Percentiles rank a stretch among this genome's conserved stretches.
phyloP scores from a whole-genome alignment of 2,797 vertebrate genomes.

The Semaprochilodus insignis region DNA sequence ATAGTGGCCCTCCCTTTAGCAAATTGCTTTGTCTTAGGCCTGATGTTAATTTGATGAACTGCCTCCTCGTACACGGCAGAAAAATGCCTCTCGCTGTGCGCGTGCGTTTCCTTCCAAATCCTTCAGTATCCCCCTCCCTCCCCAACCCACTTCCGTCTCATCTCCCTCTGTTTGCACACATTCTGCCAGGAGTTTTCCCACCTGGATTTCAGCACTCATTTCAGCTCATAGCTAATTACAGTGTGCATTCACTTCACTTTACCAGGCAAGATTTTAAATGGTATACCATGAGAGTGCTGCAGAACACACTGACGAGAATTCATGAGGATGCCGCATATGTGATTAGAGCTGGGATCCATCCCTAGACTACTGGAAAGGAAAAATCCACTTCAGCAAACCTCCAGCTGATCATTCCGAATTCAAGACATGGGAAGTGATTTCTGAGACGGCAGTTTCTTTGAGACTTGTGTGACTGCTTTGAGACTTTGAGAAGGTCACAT shows the following conservation, averaged over 20 bases:
- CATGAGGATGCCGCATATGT: background rate
- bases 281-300: background rate
- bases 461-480: background rate
- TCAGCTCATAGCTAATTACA: conserved; percentile 30
- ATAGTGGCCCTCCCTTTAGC: conserved; percentile 47
- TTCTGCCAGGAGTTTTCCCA: conserved; percentile 35
- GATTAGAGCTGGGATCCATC: background rate
- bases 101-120: background rate
- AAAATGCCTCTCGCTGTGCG: background rate
- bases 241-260: conserved; percentile 16
- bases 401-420: background rate
- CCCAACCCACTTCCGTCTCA: background rate
- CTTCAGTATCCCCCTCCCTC: background rate
- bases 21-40: conserved; percentile 15
- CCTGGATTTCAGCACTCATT: conserved; percentile 20
- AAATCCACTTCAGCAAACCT: background rate
- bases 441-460: background rate
- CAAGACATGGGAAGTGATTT: too few relatives aligned
- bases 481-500: background rate
- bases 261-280: background rate
- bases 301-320: background rate
- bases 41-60: conserved; percentile 37
- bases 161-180: conserved; percentile 35
- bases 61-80: background rate
- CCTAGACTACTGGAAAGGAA: background rate